Base-by-base conservation (phyloP, 2,888 invertebrate species). In the Sisyra terminalis region DNA sequence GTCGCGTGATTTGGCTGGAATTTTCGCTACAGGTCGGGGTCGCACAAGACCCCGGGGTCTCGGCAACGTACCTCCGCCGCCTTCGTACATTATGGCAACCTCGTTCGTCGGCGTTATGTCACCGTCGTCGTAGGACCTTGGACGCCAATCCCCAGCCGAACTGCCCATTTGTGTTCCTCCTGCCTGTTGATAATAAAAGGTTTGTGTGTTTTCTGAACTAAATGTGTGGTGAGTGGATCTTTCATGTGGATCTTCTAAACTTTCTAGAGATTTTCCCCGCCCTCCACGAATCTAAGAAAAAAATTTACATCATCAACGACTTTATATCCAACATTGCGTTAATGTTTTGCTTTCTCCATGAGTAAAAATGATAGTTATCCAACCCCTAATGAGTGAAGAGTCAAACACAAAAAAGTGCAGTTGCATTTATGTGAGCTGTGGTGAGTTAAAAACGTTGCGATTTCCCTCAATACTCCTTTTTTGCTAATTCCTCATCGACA, bases 91-190 rank as follows among this genome's bases (percentile, higher is more conserved):
- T 46, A 65, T 54, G 17, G 62, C 60, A 16, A 68, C 65, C 59
- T 89, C 88, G 57, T 89, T 89, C 38, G 89, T 89, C 10, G 84
- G 83, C 29, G 89, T 89, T 48, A 89, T 81, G 60, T 90, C 89
- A 13, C 89, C 89, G 57, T 89, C 89, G 59, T 89, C 88, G 58
- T 84, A 86, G 47, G 83, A 80, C 52, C 85, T 70, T 45, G 68
- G 62, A 54, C 79, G 71, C 81, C 79, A 82, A 16, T 69, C 69
- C 37, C 59, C 54, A 13, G 59, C 53, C 48, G 63, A 69, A 1
- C 67, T 66, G 59, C 61, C 60, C 24, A 24, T 24, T 24, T 24
- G 24, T 7, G 24, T 24, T 15, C 69, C 69, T 38, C 58, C 54
- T 14, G 59, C 53, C 48, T 63, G 63, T 46, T 59, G 63, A 50